Base-by-base conservation (phyloP, 2,113 vertebrate genomes). In the Daboia siamensis region DNA sequence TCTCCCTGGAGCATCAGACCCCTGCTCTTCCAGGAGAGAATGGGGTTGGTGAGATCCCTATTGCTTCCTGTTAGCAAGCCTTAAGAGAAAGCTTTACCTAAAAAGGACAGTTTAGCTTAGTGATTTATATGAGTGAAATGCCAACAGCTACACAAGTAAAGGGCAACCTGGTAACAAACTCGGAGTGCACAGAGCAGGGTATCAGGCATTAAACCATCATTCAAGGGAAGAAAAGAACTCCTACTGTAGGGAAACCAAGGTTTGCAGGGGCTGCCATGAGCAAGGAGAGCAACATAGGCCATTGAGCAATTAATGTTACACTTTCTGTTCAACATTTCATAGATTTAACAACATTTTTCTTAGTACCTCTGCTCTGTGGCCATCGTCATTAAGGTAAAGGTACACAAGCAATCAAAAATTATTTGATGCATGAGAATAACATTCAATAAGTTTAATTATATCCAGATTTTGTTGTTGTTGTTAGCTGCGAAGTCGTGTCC, bases 71-170 rank as follows among this genome's bases (percentile, higher is more conserved):
- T 51, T 89, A 95, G 94, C 94, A 95, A 44, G 93, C 95, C 95
- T 96, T 95, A 96, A 96, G 96, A 95, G 96, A 95, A 97, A 96
- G 94, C 94, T 96, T 88, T 92, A 29, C 89, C 0, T 33, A 85
- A 94, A 93, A 92, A 95, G 95, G 91, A 95, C n/a, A 89, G 93
- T 96, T 97, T 94, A 94, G 94, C 93, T 93, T 23, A 90, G 90
- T 98, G 97, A 98, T 94, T 98, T 97, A 97, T 86, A 15, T 17
- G 0, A 97, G 94, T 91, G 90, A 97, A 97, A 97, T 91, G 94
- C 90, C 92, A 93, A 94, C 87, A 87, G 86, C 39, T 93, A 59
- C 93, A 95, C 93, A 64, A 89, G 90, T 90, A 91, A 93, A 90
- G 74, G 93, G 92, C 91, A 46, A 56, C 89, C 74, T 92, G 61